These are phyloP conservation scores for Diarsia mendica DNA, from an alignment of 2,888 invertebrate genomes.

Conservation along the genomic window DNA sequence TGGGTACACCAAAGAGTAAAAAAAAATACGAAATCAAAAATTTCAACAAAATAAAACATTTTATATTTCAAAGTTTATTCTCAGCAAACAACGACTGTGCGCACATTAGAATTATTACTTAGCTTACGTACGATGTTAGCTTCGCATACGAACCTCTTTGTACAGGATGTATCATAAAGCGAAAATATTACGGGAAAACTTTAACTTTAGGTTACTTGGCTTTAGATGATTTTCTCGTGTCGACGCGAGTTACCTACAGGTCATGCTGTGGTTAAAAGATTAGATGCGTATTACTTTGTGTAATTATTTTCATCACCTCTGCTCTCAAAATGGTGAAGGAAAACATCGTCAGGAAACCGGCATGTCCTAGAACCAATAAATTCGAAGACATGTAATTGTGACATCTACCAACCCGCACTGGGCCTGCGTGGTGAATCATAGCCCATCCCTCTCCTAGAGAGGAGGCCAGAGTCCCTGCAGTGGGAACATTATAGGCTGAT, in stretches of 20 bases:
- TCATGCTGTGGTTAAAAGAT: not conserved
- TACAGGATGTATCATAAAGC: slow-evolving; percentile 20
- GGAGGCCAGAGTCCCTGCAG: no score
- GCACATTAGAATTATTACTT: slow-evolving; percentile 46
- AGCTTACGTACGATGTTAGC: slow-evolving; percentile 12
- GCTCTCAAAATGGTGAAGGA: no score
- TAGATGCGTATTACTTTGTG: no score
- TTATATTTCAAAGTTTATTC: slow-evolving; percentile 8
- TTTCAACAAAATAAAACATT: slow-evolving; percentile 9
- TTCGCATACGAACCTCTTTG: slow-evolving; percentile 36
- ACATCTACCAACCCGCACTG: no score
- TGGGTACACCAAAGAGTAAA: not conserved
- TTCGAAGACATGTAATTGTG: no score
- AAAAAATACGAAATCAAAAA: not conserved
- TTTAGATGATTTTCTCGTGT: not conserved
- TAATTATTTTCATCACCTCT: no score
- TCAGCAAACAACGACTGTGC: not conserved
- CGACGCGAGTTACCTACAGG: slow-evolving; percentile 6
- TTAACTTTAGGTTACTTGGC: not conserved
- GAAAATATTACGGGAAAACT: slow-evolving; percentile 15
- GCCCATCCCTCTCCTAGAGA: no score
- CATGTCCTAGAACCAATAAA: no score
- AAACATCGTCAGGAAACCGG: no score
- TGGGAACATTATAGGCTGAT: not conserved
- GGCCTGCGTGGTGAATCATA: no score